These are phyloP conservation scores for Alexandromys fortis DNA, from an alignment of 2,113 vertebrate genomes.

Conservation along the genomic window DNA sequence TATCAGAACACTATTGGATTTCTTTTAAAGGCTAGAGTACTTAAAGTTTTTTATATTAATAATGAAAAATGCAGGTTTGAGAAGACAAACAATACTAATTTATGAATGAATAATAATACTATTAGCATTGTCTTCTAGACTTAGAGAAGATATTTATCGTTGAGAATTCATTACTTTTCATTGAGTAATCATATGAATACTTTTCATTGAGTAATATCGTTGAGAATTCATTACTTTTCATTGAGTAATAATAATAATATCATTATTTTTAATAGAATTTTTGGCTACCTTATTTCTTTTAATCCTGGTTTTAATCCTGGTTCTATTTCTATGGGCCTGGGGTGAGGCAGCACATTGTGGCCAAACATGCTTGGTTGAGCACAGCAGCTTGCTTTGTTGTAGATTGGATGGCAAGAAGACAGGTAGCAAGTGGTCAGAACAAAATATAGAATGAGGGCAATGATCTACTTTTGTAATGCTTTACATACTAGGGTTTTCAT, in stretches of 20 bases:
- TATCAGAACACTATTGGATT: slow-evolving; percentile 28
- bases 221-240: slow-evolving; percentile 62
- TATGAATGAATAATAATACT: neutral
- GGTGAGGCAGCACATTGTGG: neutral
- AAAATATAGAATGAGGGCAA: neutral
- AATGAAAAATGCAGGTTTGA: neutral
- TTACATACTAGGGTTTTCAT: neutral
- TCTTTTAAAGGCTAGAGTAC: slow-evolving; percentile 16
- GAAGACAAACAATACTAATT: neutral
- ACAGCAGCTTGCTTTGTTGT: neutral
- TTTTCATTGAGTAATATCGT: slow-evolving; percentile 51
- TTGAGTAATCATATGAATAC: too few relatives aligned
- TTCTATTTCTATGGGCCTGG: neutral
- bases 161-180: slow-evolving; percentile 47
- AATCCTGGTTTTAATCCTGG: neutral
- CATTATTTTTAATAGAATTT: slow-evolving; percentile 32
- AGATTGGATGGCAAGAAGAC: too few relatives aligned
- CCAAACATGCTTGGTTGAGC: too few relatives aligned
- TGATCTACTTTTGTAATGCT: neutral
- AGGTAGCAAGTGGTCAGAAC: neutral
- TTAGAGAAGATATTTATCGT: neutral
- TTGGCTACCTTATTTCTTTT: neutral
- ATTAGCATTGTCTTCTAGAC: neutral
- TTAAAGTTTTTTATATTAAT: slow-evolving; percentile 38
- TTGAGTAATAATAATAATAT: too few relatives aligned